Conservation (phyloP, 1,140 invertebrate species). For the Leptestheria dahalacensis region DNA sequence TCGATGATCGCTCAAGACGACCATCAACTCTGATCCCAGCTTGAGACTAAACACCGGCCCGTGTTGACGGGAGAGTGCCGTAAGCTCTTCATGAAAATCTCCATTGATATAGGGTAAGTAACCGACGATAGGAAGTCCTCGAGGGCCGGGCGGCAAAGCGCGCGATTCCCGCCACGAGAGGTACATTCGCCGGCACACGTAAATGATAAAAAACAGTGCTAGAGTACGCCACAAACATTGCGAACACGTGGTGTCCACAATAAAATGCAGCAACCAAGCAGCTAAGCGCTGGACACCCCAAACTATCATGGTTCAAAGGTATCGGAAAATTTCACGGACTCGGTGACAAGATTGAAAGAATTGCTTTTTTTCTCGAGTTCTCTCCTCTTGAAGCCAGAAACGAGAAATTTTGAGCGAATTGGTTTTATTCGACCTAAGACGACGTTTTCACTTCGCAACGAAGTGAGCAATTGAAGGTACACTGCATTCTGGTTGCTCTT, state of each 20-base stretch:
- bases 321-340: not conserved
- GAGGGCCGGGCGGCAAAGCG: constrained; percentile 61
- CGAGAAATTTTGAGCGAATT: not conserved
- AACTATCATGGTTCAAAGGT: constrained; percentile 7
- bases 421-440: not conserved
- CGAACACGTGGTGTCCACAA: constrained; percentile 9
- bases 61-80: constrained; percentile 54
- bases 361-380: not conserved
- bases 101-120: constrained; percentile 61
- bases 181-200: not conserved
- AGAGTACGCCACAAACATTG: constrained; percentile 12
- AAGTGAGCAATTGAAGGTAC: not conserved
- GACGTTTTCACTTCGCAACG: not conserved
- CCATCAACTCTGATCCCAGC: constrained; percentile 60
- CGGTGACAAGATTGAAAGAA: not conserved
- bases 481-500: not conserved
- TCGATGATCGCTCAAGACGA: constrained; percentile 70
- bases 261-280: constrained; percentile 8
- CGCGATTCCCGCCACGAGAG: constrained; percentile 2
- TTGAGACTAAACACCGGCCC: constrained; percentile 64
- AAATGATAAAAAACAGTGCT: constrained; percentile 7
- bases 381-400: too few relatives aligned
- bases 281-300: constrained; percentile 11
- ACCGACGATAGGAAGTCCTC: constrained; percentile 64
- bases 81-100: constrained; percentile 58